Base-by-base conservation (phyloP, 2,888 invertebrate species). In the Tetanocera ferruginea region DNA sequence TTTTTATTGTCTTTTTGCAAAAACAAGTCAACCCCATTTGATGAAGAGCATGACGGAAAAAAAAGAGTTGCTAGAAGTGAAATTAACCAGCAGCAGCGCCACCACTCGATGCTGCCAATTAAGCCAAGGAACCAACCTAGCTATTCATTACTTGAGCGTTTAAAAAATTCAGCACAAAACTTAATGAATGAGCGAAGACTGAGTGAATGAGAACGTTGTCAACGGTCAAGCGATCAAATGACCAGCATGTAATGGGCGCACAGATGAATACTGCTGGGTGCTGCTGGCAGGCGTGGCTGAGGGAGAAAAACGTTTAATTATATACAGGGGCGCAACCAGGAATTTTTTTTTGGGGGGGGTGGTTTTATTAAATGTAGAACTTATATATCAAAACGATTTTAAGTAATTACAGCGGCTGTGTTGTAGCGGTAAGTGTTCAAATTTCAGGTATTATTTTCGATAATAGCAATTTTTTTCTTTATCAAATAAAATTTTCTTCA, bases 91-190 rank as follows among this genome's bases (percentile, higher is more conserved):
- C 43, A 14, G 6, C 67, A 37, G 2, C 2, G 23, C 43, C 34
- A 67, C 34, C 67, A 67, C 67, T 67, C 67, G 67, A 19, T 67
- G 43, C 67, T 67, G 43, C 67, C 67, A 67, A 67, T 67, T 67
- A 71, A 71, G 72, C n/a, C 55, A n/a, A 62, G 60, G 9, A 73
- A 49, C 25, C 57, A n/a, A n/a, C n/a, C n/a, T n/a, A 72, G 60
- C 51, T 25, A 66, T 66, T 74, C 62, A 51, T 74, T 74, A 52
- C 34, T 19, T 9, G 19, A 52, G 51, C 64, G 34, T 64, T 74
- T 64, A 64, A 51, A 23, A 74, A 49, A 74, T 62, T 49, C 62
- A 64, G 62, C 62, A 64, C 51, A 62, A 51, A 62, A 49, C 28
- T 43, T 71, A 71, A 37, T 37, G 72, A 72, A 34, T 19, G 57